These are phyloP conservation scores for Cheilinus undulatus DNA, from an alignment of 2,113 vertebrate species.

Conservation along the genomic window DNA sequence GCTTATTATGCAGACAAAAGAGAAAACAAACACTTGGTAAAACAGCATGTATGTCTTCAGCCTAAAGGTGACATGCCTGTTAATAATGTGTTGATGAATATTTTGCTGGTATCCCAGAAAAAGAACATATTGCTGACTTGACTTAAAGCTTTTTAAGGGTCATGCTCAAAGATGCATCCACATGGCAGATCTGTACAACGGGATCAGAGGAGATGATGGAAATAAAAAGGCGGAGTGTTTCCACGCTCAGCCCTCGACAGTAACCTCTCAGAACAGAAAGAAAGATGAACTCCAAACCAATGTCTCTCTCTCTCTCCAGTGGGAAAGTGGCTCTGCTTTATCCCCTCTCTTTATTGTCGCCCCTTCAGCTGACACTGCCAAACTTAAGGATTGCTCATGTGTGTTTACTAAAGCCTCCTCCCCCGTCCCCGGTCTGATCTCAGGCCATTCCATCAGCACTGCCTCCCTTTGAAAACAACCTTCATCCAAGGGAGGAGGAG, in stretches of 20 bases:
- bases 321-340: conserved; percentile 38
- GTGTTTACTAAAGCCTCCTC: conserved; percentile 60
- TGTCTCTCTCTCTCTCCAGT: conserved; percentile 12
- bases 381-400: conserved; percentile 57
- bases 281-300: conserved; percentile 38
- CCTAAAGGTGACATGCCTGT: conserved; percentile 6
- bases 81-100: conserved; percentile 45
- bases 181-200: conserved; percentile 37
- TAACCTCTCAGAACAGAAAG: conserved; percentile 41
- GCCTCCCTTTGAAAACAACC: conserved; percentile 63
- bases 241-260: conserved; percentile 30
- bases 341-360: conserved; percentile 49
- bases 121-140: conserved; percentile 26
- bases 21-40: too few relatives aligned
- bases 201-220: conserved; percentile 49
- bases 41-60: conserved; percentile 9
- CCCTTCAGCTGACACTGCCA: conserved; percentile 61
- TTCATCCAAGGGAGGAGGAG: conserved; percentile 32
- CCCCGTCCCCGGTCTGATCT: conserved; percentile 45
- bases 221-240: conserved; percentile 54
- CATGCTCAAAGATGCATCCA: conserved; percentile 28
- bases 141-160: conserved; percentile 55
- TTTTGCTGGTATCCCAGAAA: conserved; percentile 29
- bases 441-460: conserved; percentile 47
- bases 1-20: too few relatives aligned